These are phyloP conservation scores for Hipparchia semele DNA, from an alignment of 2,888 invertebrate genomes.

Conservation along the genomic window DNA sequence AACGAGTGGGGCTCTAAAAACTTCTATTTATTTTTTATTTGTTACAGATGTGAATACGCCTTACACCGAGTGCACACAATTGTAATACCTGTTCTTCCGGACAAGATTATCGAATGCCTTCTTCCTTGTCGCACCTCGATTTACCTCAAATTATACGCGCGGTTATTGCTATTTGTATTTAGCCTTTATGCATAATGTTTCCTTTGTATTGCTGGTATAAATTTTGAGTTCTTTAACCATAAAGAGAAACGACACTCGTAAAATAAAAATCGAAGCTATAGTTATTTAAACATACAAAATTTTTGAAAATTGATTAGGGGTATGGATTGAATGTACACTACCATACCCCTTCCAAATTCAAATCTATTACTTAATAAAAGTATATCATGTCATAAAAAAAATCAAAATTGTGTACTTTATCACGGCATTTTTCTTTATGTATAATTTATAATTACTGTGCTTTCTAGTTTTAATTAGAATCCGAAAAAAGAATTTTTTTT, in stretches of 20 bases:
- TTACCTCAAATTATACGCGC: constrained; percentile 40
- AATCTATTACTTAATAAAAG: too few relatives aligned
- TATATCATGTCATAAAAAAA: too few relatives aligned
- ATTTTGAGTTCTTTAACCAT: neutral
- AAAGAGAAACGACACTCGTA: neutral
- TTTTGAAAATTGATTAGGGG: too few relatives aligned
- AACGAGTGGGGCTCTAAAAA: too few relatives aligned
- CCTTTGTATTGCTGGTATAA: neutral
- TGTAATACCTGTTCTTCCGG: constrained; percentile 41
- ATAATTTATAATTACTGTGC: too few relatives aligned
- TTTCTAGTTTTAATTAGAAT: too few relatives aligned
- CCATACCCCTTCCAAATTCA: too few relatives aligned
- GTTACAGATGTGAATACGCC: constrained; percentile 29
- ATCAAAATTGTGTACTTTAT: too few relatives aligned
- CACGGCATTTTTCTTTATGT: too few relatives aligned
- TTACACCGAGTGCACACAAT: constrained; percentile 30
- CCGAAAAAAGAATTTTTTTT: too few relatives aligned
- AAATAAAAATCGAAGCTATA: neutral
- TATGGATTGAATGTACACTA: too few relatives aligned
- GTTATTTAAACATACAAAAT: too few relatives aligned
- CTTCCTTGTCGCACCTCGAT: constrained; percentile 38
- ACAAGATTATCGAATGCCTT: constrained; percentile 41
- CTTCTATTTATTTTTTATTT: neutral
- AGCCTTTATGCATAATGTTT: neutral
- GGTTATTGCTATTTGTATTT: constrained; percentile 32